Evolutionary conservation across 1,140 invertebrate species (phyloP).

Genomic region (Hyles euphorbiae): DNA sequence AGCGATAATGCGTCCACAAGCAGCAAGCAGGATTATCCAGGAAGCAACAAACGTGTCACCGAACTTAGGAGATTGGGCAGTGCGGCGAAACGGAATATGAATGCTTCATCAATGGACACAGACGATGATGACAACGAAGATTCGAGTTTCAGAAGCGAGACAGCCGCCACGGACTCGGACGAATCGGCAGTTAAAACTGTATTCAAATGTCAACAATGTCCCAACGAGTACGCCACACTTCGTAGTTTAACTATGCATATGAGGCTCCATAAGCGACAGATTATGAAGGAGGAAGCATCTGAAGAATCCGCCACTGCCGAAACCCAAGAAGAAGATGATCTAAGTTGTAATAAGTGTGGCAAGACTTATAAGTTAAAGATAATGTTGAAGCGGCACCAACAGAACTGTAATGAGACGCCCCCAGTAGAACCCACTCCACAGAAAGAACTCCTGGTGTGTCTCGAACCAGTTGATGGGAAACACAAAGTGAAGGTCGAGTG

Average conservation of each 20-base stretch:
- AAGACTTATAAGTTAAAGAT: slow-evolving; percentile 67
- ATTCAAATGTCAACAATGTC: slow-evolving; percentile 53
- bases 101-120: slow-evolving; percentile 40
- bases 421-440: slow-evolving; percentile 15
- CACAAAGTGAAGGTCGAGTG: slow-evolving; percentile 28
- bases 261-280: slow-evolving; percentile 29
- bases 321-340: slow-evolving; percentile 42
- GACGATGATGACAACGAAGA: slow-evolving; percentile 53
- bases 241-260: slow-evolving; percentile 39
- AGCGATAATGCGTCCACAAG: slow-evolving; percentile 42
- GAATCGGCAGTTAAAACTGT: slow-evolving; percentile 34
- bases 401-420: slow-evolving; percentile 30
- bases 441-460: slow-evolving; percentile 44
- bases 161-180: slow-evolving; percentile 47
- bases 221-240: slow-evolving; percentile 39
- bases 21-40: slow-evolving; percentile 36
- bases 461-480: slow-evolving; percentile 47
- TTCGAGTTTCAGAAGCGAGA: slow-evolving; percentile 43
- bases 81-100: slow-evolving; percentile 26
- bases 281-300: slow-evolving; percentile 10
- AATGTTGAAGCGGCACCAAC: slow-evolving; percentile 50
- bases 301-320: slow-evolving; percentile 22
- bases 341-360: slow-evolving; percentile 58
- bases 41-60: slow-evolving; percentile 44
- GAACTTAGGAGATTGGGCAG: slow-evolving; percentile 45